phyloP scores from a whole-genome alignment of 1,140 invertebrate species.

The Diorhabda elongata region DNA sequence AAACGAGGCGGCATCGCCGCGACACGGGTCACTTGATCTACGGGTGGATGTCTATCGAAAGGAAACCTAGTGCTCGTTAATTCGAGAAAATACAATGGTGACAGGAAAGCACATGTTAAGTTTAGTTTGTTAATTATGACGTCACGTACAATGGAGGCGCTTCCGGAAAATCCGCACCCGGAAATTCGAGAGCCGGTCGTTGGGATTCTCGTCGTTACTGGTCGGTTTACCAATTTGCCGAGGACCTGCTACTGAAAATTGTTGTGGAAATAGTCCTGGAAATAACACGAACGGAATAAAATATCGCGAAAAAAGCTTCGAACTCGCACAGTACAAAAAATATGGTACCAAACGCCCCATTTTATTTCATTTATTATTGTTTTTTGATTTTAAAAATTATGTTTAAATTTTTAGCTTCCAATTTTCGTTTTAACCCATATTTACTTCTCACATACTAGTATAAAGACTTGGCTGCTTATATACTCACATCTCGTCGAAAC shows the following conservation, averaged over 20 bases:
- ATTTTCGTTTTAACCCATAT: too few relatives aligned
- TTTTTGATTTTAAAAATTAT: too few relatives aligned
- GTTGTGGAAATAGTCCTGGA: neutral
- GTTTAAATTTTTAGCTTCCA: too few relatives aligned
- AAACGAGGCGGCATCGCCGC: slow-evolving; percentile 30
- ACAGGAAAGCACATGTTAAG: slow-evolving; percentile 50
- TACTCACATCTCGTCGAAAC: too few relatives aligned
- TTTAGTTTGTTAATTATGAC: slow-evolving; percentile 50
- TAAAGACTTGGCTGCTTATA: too few relatives aligned
- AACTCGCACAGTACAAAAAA: too few relatives aligned
- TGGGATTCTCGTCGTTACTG: neutral
- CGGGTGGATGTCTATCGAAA: slow-evolving; percentile 42
- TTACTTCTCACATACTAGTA: too few relatives aligned
- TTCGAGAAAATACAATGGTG: slow-evolving; percentile 47
- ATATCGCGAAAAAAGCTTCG: too few relatives aligned
- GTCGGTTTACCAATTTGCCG: neutral
- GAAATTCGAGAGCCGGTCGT: slow-evolving; percentile 43
- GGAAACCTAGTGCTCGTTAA: slow-evolving; percentile 46
- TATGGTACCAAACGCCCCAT: too few relatives aligned
- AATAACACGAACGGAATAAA: neutral
- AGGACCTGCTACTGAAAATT: neutral
- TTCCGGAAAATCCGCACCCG: slow-evolving; percentile 41
- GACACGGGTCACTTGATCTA: slow-evolving; percentile 45
- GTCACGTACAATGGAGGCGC: slow-evolving; percentile 46
- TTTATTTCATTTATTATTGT: too few relatives aligned